phyloP scores from a whole-genome alignment of 2,888 invertebrate genomes.

The Hypomecis punctinalis region DNA sequence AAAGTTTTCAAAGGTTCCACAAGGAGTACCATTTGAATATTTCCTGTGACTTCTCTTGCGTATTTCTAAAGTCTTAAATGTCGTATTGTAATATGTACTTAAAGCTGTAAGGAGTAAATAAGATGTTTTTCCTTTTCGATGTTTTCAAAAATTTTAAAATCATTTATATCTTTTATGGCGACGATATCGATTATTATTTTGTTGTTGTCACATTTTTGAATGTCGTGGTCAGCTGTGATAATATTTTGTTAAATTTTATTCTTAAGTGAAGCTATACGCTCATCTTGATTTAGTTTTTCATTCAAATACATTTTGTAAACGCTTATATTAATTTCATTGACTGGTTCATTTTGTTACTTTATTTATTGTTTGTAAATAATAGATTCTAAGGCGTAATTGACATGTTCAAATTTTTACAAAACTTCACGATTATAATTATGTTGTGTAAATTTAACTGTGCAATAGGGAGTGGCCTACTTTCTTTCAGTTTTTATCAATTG shows the following conservation, averaged over 20 bases:
- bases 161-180: conserved; percentile 36
- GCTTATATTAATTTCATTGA: conserved; percentile 60
- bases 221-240: conserved; percentile 85
- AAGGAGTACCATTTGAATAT: conserved; percentile 70
- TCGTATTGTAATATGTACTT: conserved; percentile 78
- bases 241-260: conserved; percentile 84
- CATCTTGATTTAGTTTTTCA: conserved; percentile 64
- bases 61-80: conserved; percentile 69
- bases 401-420: conserved; percentile 67
- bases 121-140: conserved; percentile 54
- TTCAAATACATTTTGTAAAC: conserved; percentile 58
- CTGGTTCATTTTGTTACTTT: conserved; percentile 75
- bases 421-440: conserved; percentile 43
- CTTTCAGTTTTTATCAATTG: conserved; percentile 61
- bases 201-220: conserved; percentile 69
- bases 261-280: conserved; percentile 72
- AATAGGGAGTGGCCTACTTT: conserved; percentile 78
- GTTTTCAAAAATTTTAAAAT: conserved; percentile 43
- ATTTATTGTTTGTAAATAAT: conserved; percentile 84
- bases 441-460: conserved; percentile 64
- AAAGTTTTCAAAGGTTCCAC: conserved; percentile 67
- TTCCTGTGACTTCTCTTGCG: conserved; percentile 69
- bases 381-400: conserved; percentile 62
- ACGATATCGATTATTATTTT: conserved; percentile 55
- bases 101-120: conserved; percentile 68